Evolutionary conservation across 2,113 vertebrate genomes (phyloP).

Genomic region (Panthera leo): DNA sequence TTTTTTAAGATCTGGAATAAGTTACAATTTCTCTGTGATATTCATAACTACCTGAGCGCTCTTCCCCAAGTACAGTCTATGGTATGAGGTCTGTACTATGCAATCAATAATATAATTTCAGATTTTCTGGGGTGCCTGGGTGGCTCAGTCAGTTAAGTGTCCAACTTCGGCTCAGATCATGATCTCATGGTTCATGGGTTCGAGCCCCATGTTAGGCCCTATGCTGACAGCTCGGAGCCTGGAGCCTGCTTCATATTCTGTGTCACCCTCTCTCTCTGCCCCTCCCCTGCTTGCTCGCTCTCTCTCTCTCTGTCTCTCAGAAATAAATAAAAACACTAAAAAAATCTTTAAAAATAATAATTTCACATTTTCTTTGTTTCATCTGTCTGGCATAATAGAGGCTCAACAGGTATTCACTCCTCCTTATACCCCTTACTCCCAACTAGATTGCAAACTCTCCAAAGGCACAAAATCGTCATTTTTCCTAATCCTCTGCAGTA

Average conservation of each 20-base stretch:
- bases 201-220: too few relatives aligned
- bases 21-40: conserved; percentile 19
- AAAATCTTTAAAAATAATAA: neutral
- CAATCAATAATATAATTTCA: neutral
- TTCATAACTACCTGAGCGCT: neutral
- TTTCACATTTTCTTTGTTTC: neutral
- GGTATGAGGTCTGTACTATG: neutral
- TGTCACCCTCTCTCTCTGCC: too few relatives aligned
- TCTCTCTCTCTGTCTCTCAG: too few relatives aligned
- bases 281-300: too few relatives aligned
- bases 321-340: too few relatives aligned
- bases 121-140: neutral
- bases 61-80: neutral
- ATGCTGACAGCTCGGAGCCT: too few relatives aligned
- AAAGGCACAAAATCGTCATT: neutral
- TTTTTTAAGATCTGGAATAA: conserved; percentile 21
- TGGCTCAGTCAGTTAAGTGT: too few relatives aligned
- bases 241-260: too few relatives aligned
- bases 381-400: neutral
- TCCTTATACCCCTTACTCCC: neutral
- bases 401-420: neutral
- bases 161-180: too few relatives aligned
- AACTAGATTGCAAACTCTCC: neutral
- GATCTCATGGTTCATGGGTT: too few relatives aligned
- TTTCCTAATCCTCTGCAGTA: neutral